Evolutionary conservation across 2,888 invertebrate genomes (phyloP).

Genomic region (Eupithecia insigniata): DNA sequence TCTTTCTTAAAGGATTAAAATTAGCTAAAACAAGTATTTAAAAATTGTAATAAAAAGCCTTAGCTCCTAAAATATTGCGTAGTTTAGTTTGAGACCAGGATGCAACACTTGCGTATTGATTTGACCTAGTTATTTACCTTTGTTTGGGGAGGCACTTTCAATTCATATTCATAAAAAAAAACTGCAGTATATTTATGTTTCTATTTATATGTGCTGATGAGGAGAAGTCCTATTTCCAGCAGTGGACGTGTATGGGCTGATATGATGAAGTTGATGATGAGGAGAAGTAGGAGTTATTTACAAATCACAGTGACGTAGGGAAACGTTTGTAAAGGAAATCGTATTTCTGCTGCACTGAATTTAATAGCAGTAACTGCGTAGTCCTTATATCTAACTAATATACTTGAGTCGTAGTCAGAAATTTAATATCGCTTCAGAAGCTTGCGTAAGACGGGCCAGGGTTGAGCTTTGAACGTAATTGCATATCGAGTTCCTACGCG

Average conservation of each 20-base stretch:
- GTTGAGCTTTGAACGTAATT: conserved; percentile 17
- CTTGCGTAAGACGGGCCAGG: conserved; percentile 25
- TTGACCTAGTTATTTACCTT: background rate
- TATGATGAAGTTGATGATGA: too few relatives aligned
- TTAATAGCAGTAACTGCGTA: conserved; percentile 16
- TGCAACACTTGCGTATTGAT: background rate
- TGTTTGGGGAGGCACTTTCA: background rate
- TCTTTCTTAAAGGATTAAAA: background rate
- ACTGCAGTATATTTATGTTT: background rate
- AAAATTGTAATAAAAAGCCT: background rate
- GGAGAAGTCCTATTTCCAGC: too few relatives aligned
- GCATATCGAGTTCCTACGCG: conserved; percentile 11
- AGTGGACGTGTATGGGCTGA: too few relatives aligned
- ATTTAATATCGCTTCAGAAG: conserved; percentile 24
- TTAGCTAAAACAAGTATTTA: background rate
- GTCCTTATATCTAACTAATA: conserved; percentile 7
- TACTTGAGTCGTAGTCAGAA: conserved; percentile 21
- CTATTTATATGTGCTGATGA: too few relatives aligned
- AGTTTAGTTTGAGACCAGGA: background rate
- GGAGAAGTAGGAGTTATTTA: too few relatives aligned
- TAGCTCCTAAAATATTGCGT: background rate
- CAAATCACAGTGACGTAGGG: background rate
- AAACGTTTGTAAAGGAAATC: background rate
- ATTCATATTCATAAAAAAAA: too few relatives aligned
- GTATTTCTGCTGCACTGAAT: background rate